Percentiles rank a stretch among this genome's conserved stretches.
phyloP scores from a whole-genome alignment of 1,140 invertebrate genomes.

The Aphelinus atriplicis region DNA sequence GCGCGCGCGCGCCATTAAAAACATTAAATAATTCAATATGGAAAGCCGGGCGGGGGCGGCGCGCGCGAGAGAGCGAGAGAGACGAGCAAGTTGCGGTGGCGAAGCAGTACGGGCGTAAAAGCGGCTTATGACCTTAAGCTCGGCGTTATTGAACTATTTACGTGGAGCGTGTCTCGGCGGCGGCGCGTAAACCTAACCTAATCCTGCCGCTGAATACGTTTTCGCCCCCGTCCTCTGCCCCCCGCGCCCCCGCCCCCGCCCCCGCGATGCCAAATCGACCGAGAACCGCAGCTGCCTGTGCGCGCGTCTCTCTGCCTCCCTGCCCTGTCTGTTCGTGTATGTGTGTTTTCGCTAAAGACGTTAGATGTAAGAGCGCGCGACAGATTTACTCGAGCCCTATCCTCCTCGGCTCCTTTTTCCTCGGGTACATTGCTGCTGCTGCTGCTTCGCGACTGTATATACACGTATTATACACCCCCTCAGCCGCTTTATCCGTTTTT shows the following conservation, averaged over 20 bases:
- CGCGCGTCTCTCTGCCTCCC: slow-evolving; percentile 5
- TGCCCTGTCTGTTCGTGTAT: background rate
- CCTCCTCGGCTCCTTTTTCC: too few relatives aligned
- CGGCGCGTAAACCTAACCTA: slow-evolving; percentile 35
- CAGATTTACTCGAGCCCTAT: too few relatives aligned
- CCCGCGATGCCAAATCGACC: slow-evolving; percentile 30
- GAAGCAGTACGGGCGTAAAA: slow-evolving; percentile 24
- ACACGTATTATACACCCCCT: background rate
- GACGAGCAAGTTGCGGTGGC: background rate
- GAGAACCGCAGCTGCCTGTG: slow-evolving; percentile 14
- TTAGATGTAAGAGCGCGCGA: too few relatives aligned
- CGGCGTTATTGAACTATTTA: slow-evolving; percentile 56
- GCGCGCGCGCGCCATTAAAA: slow-evolving; percentile 44
- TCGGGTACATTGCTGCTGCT: too few relatives aligned
- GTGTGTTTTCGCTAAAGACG: background rate
- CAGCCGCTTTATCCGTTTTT: slow-evolving; percentile 25
- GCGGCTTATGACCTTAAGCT: slow-evolving; percentile 51
- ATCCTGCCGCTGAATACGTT: slow-evolving; percentile 10
- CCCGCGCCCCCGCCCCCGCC: background rate
- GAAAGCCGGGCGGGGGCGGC: slow-evolving; percentile 24
- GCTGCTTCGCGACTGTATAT: too few relatives aligned
- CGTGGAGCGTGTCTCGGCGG: slow-evolving; percentile 26
- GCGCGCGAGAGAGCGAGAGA: background rate
- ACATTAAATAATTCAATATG: slow-evolving; percentile 52
- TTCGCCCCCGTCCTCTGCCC: too few relatives aligned